Percentiles rank a stretch among this genome's conserved stretches.
Evolutionary conservation across 37 sponge, comb jelly and placozoan species (phyloP).

Genomic region (Eunapius fragilis): DNA sequence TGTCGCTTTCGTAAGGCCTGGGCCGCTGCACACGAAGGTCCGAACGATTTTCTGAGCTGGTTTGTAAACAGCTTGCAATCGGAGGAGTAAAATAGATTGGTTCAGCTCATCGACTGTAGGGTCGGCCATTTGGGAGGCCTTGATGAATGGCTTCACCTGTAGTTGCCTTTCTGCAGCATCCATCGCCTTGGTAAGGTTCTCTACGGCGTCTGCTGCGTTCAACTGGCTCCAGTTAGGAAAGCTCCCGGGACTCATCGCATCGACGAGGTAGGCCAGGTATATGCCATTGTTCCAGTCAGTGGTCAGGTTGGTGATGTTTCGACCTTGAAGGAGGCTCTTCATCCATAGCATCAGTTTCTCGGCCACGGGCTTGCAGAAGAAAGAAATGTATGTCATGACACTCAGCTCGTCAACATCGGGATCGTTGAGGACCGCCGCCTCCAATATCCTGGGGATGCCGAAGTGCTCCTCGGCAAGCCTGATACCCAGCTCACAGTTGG

Average conservation of each 20-base stretch:
- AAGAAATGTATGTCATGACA: slow-evolving; percentile 94
- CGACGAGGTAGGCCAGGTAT: slow-evolving; percentile 75
- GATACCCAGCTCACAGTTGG: slow-evolving; percentile 85
- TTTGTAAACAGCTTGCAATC: slow-evolving; percentile 33
- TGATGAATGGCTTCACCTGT: slow-evolving; percentile 65
- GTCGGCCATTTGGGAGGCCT: slow-evolving; percentile 73
- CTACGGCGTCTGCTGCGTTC: slow-evolving; percentile 56
- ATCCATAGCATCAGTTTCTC: slow-evolving; percentile 81
- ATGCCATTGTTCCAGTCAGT: slow-evolving; percentile 89
- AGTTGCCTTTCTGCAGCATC: slow-evolving; percentile 60
- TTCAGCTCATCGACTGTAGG: slow-evolving; percentile 84
- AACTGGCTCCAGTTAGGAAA: slow-evolving; percentile 64
- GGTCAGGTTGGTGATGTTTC: slow-evolving; percentile 71
- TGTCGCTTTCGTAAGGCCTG: slow-evolving; percentile 57
- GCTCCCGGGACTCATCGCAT: slow-evolving; percentile 61
- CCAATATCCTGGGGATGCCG: slow-evolving; percentile 67
- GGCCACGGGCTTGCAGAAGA: slow-evolving; percentile 69
- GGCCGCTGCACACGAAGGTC: slow-evolving; percentile 43
- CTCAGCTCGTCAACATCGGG: slow-evolving; percentile 82
- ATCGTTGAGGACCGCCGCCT: slow-evolving; percentile 70
- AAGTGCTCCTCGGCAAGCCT: slow-evolving; percentile 77
- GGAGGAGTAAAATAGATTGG: slow-evolving; percentile 65
- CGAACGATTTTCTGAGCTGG: slow-evolving; percentile 31
- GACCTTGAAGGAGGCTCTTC: slow-evolving; percentile 58
- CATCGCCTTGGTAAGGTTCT: slow-evolving; percentile 72